Evolutionary conservation across 2,113 vertebrate genomes (phyloP).

Genomic region (Sterna hirundo): DNA sequence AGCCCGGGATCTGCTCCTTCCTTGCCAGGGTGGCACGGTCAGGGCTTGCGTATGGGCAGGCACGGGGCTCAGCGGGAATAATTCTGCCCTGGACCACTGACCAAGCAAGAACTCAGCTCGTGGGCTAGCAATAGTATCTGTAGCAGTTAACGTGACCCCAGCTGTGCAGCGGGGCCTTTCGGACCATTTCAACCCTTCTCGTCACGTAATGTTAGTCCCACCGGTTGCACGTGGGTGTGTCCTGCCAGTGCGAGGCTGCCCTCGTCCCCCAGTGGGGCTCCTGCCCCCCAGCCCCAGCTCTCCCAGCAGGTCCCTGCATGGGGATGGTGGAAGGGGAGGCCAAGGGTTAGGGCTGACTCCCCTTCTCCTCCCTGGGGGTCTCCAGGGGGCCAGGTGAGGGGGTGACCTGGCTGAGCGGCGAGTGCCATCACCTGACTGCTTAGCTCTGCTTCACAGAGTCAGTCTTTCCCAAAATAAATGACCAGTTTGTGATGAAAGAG

Average conservation of each 20-base stretch:
- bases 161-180: not conserved
- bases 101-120: not conserved
- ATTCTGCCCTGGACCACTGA: not conserved
- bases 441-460: not conserved
- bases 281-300: not conserved
- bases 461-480: not conserved
- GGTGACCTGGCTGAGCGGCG: not conserved
- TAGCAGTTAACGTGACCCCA: conserved; percentile 26
- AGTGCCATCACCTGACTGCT: not conserved
- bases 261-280: not conserved
- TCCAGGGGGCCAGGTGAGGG: not conserved
- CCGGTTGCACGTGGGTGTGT: not conserved
- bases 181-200: conserved; percentile 19
- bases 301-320: rapidly evolving
- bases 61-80: not conserved
- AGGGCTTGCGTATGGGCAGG: not conserved
- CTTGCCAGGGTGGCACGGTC: rapidly evolving
- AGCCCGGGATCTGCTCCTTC: not conserved
- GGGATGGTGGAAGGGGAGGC: not conserved
- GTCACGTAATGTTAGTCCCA: not conserved
- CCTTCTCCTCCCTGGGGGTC: not conserved
- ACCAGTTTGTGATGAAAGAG: not conserved
- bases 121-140: conserved; percentile 48
- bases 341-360: not conserved
- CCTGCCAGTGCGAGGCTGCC: not conserved